Evolutionary conservation across 2,888 invertebrate species (phyloP), one percentile per base, ranked within the genome.

Genomic region (Callosobruchus maculatus): DNA sequence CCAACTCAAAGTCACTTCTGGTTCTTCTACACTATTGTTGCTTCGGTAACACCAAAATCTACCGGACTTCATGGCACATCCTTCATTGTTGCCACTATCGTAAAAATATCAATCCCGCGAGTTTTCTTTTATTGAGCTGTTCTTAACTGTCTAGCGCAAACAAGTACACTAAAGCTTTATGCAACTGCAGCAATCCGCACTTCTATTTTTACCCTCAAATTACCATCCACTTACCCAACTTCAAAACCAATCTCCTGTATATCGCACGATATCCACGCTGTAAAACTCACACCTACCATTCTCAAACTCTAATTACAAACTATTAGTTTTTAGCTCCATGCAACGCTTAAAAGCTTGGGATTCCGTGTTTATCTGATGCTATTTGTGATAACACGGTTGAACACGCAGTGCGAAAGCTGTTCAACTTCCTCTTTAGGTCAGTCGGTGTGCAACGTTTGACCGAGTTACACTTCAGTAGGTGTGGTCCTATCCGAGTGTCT

Each of bases 291-390:
- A 49, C 49, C 49, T 49, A 49, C 67, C 30, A 71, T 71, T 71
- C 67, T 5, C 18, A 30, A 71, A 71, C 49, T 71, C 67, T 71
- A 71, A 71, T 71, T 71, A 71, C 67, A 71, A 71, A 71, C 71
- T 67, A 71, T 71, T 71, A 71, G 22, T 71, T 71, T 49, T 71
- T 26, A 71, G 26, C 68, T 71, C 21, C 71, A 49, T 71, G 71
- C 78, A 76, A 79, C 78, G 77, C 76, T 80, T 76, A 75, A 78
- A 78, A 78, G 79, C 78, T 80, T 77, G 77, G 79, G 77, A 81
- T 82, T 81, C 80, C 81, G 79, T 80, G 81, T 77, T 82, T 79
- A 80, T 80, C 80, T 77, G 82, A 81, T 82, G 83, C 82, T 82
- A 82, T 83, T 83, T 82, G 79, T 80, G 83, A 84, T 83, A 83